Evolutionary conservation across 2,888 invertebrate genomes (phyloP).

Genomic region (Macrophya alboannulata): DNA sequence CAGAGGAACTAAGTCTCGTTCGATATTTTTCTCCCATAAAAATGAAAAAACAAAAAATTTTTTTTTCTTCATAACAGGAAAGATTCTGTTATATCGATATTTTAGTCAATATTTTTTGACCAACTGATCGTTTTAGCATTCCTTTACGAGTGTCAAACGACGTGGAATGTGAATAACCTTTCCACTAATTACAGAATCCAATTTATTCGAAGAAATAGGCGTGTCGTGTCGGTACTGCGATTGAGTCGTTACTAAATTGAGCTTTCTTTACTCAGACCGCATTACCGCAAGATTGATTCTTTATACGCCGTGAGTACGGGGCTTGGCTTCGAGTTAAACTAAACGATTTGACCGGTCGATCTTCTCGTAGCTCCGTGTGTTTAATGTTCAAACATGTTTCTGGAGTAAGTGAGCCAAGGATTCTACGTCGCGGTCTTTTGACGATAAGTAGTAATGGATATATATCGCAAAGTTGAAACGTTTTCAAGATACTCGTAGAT

Average conservation of each 20-base stretch:
- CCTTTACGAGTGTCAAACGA: background rate
- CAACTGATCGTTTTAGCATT: background rate
- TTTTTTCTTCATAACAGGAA: background rate
- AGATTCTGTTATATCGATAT: background rate
- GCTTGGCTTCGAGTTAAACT: conserved; percentile 25
- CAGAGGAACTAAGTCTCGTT: background rate
- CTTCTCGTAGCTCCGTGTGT: background rate
- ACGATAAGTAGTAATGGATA: background rate
- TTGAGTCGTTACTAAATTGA: background rate
- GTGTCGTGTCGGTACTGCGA: conserved; percentile 21
- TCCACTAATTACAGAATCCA: background rate
- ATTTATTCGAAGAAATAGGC: conserved; percentile 6
- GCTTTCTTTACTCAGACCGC: background rate
- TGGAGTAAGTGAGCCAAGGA: background rate
- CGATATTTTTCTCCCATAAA: background rate
- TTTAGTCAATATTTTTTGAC: background rate
- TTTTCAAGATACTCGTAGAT: background rate
- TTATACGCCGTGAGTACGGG: conserved; percentile 1
- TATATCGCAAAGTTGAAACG: background rate
- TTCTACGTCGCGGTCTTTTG: background rate
- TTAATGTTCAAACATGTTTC: background rate
- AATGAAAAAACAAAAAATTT: too few relatives aligned
- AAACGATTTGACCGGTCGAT: background rate
- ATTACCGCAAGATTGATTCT: conserved; percentile 20
- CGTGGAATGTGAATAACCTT: background rate